Evolutionary conservation across 2,113 vertebrate genomes (phyloP), one percentile per base, ranked within the genome.

Genomic region (Sturnus vulgaris): DNA sequence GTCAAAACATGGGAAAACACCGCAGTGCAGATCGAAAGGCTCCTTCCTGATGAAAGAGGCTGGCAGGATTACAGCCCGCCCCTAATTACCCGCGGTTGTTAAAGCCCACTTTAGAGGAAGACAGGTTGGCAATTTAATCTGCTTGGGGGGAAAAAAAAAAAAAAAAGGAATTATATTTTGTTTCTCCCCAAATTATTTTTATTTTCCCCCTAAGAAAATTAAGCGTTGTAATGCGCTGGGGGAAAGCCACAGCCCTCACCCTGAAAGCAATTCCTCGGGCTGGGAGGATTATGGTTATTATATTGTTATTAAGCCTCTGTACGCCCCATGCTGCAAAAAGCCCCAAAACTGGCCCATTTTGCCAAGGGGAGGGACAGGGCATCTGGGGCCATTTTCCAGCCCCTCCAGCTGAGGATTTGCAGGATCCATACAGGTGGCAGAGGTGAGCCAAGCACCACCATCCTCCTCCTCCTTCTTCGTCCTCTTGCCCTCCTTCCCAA

Each of bases 1-100:
- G 90, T 94, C 95, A 94, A 95, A 96, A 95, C 86, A 94, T 0
- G 76, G 73, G 95, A 94, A 96, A 95, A 91, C 96, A 95, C 94
- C 56, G 94, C 95, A 95, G 92, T 96, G 94, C 92, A 96, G 97
- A 96, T 83, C 89, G 59, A 81, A 95, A 93, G 64, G 70, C 92
- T 92, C 90, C 94, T 91, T 85, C 91, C 95, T 79, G 90, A 96
- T 92, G 44, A 95, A 92, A 95, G 75, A 80, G 79, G 82, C 93
- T 93, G 88, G 86, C 94, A 88, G 93, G 75, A 95, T 96, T 93
- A 95, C 86, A 95, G 93, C 93, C 95, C 91, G 81, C 92, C 93
- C 93, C 95, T 95, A 94, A 95, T 95, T 92, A 93, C 83, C 91
- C 52, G 81, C 56, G 16, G 69, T 83, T 91, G 76, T 84, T 96